Evolutionary conservation across 2,888 invertebrate genomes (phyloP), one percentile per base, ranked within the genome.

Genomic region (Flabesymbios commensalis): DNA sequence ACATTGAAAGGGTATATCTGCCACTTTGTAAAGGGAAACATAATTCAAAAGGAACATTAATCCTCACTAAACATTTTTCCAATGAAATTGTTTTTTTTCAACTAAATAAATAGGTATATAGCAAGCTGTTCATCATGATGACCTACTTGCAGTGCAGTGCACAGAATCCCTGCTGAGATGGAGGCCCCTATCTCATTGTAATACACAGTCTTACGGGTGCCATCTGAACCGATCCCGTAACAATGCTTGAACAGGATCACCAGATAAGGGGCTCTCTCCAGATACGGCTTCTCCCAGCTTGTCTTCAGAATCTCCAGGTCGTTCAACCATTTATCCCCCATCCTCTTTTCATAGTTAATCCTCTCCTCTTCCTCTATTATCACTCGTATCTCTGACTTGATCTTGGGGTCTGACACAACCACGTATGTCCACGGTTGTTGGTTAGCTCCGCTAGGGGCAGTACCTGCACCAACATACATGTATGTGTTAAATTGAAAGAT

Each of bases 401-500:
- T 82, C 4, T 86, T 85, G 1, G 81, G 75, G 70, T 89, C 88
- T 65, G 87, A 86, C 7, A 93, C 87, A 0, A 89, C 87, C 19
- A 92, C 90, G 79, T 90, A 95, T 0, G 91, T 93, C 95, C 95
- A 95, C 0, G 95, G 95, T 80, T 95, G 93, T 0, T 93, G 93
- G 78, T 95, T 94, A 0, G 94, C 94, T 1, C 95, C 95, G 74
- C 93, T 93, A n/a, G 95, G 95, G 0, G 92, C 86, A 0, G 94
- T 94, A 10, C 92, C 92, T 71, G 51, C n/a, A 42, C n/a, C n/a
- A n/a, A n/a, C n/a, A n/a, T n/a, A n/a, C n/a, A n/a, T n/a, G n/a
- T n/a, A n/a, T n/a, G n/a, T n/a, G n/a, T n/a, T n/a, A n/a, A 42
- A 17, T n/a, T n/a, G n/a, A n/a, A n/a, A n/a, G n/a, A n/a, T n/a